Base-by-base conservation (phyloP, 2,888 invertebrate genomes). In the Ditula angustiorana region DNA sequence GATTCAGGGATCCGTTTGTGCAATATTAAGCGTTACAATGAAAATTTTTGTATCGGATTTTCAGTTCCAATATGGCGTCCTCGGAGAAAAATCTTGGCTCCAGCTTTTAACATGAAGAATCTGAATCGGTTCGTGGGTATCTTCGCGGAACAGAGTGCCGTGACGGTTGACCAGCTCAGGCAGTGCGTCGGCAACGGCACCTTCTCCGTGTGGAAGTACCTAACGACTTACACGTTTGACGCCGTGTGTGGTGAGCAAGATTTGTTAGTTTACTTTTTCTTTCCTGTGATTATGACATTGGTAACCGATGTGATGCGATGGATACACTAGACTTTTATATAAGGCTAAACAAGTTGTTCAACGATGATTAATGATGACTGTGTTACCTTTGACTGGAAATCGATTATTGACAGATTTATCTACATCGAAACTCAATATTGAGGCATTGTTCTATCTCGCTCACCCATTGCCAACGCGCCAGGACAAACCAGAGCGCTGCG, bases 61-160 rank as follows among this genome's bases (percentile, higher is more conserved):
- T 5, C 21, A 71, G 71, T 71, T 8, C 21, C 66, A 0, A 66
- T 72, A 11, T 74, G 74, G 74, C 65, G 70, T 8, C 66, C 60
- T 3, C 67, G 71, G 1, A 67, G 74, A n/a, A 72, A 71, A 57
- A 56, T 69, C 7, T 3, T 68, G 4, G 52, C 67, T 5, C 69
- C 70, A 21, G 67, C 69, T 4, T 72, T 74, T 28, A 69, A 56
- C 33, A 67, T 69, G 61, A 72, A 68, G 41, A 69, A 64, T 4
- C 41, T 74, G 19, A 66, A 67, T n/a, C 35, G 55, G 3, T 71
- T 69, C 35, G 62, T 69, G 28, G 41, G 65, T 1, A 44, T 71
- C 0, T 71, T 74, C 30, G 56, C 62, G 3, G 37, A 53, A 7
- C 66, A 69, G 49, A 67, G 70, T 26, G 46, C 59, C 1, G 65